Conservation (phyloP, 2,797 vertebrate species). For the Cynopterus sphinx region DNA sequence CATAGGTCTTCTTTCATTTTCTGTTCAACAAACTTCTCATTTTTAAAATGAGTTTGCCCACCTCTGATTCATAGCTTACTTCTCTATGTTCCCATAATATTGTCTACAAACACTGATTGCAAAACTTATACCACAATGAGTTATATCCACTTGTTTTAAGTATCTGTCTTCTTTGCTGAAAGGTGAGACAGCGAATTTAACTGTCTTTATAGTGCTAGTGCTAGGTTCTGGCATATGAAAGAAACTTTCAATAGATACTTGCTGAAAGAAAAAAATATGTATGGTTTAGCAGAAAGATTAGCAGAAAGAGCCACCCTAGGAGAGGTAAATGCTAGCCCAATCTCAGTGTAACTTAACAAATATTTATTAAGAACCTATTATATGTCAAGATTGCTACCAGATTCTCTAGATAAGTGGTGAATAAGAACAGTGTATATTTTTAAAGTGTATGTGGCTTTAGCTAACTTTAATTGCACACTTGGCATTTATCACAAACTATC, state of each 20-base stretch:
- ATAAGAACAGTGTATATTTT: not conserved
- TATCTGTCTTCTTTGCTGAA: slow-evolving; percentile 46
- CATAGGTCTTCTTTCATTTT: not conserved
- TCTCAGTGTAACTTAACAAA: not conserved
- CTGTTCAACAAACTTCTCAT: not conserved
- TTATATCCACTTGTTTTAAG: slow-evolving; percentile 28
- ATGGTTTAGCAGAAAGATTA: not conserved
- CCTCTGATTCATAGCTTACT: slow-evolving; percentile 25
- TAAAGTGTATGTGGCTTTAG: not conserved
- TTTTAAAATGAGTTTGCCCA: not conserved
- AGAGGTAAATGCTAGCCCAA: not conserved
- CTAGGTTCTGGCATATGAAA: not conserved
- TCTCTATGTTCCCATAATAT: not conserved
- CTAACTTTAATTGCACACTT: not conserved
- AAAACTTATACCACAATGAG: slow-evolving; percentile 34
- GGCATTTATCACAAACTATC: not conserved
- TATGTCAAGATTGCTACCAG: not conserved
- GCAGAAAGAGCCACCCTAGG: not conserved
- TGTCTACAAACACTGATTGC: slow-evolving; percentile 28
- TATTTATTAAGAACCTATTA: not conserved
- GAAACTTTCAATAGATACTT: not conserved
- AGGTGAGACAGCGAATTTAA: slow-evolving; percentile 45
- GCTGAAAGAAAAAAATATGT: not conserved
- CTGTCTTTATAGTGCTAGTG: not conserved
- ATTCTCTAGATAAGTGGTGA: not conserved